phyloP scores from a whole-genome alignment of 2,797 vertebrate genomes.

The Acropternis orthonyx region DNA sequence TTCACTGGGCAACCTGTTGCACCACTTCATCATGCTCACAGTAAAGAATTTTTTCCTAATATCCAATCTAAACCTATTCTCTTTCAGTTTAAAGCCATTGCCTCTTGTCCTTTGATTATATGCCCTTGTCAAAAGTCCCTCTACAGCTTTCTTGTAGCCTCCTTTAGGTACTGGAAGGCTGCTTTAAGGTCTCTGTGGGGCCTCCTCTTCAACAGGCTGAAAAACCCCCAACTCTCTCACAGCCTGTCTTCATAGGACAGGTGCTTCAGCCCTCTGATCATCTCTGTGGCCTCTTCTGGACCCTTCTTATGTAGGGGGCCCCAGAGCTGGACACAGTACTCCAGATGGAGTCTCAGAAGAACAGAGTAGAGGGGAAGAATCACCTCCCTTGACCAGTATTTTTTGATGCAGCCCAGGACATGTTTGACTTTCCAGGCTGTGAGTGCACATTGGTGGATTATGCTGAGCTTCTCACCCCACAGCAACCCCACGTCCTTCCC shows the following conservation, averaged over 20 bases:
- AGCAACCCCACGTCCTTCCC: not conserved
- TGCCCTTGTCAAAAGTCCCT: fast-evolving
- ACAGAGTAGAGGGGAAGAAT: not conserved
- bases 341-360: not conserved
- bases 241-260: not conserved
- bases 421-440: not conserved
- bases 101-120: not conserved
- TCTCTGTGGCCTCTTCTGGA: not conserved
- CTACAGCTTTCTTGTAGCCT: not conserved
- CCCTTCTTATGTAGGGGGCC: not conserved
- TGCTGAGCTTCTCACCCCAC: not conserved
- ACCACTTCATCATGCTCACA: not conserved
- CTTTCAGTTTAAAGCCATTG: not conserved
- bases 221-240: not conserved
- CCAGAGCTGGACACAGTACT: not conserved
- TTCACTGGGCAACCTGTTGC: not conserved
- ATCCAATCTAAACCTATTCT: not conserved
- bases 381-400: not conserved
- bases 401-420: not conserved
- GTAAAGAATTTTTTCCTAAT: not conserved
- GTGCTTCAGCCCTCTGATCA: not conserved
- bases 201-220: not conserved
- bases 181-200: not conserved
- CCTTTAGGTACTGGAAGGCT: not conserved
- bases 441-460: not conserved